Base-by-base conservation (phyloP, 2,797 vertebrate genomes). In the Rousettus madagascariensis region DNA sequence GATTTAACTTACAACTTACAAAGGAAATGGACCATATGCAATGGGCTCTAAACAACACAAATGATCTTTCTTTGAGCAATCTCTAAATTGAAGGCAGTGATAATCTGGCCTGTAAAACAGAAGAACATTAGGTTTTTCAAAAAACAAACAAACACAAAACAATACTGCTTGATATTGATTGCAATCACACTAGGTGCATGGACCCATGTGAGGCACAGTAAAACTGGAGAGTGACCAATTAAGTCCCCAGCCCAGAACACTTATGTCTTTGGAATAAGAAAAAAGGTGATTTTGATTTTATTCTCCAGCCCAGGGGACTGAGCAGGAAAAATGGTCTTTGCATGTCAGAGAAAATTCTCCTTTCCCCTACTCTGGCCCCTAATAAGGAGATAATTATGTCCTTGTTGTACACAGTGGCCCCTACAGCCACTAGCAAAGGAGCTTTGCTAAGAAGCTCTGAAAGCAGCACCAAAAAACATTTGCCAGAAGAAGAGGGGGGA, bases 371-470 rank as follows among this genome's bases (percentile, higher is more conserved):
- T 43, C 16, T 93, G 36, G 5, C 41, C 5, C 43, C 92, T 46
- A 83, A 61, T 66, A 63, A 77, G 57, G 74, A 84, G 24, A 92
- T 28, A 86, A 88, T 91, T 91, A 93, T 36, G 94, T 72, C 96
- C 68, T 66, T 49, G 55, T 9, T 86, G 75, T 43, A 90, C 15
- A 84, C 86, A 80, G 77, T 80, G 65, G 63, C 57, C 71, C 26
- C 38, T 75, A 36, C 36, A 97, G 43, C 36, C 85, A 88, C 78
- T 69, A 96, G 41, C 26, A 95, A 92, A 78, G 61, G 51, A 83
- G 49, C 65, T 94, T 95, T 72, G 38, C 68, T 92, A 24, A 71
- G 78, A 30, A 87, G 51, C 46, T 85, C 61, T 95, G 65, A 96
- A 90, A 77, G 83, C 55, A 92, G 78, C 85, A 88, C 15, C 61